Evolutionary conservation across 2,797 vertebrate species (phyloP).

Genomic region (Erpetoichthys calabaricus): DNA sequence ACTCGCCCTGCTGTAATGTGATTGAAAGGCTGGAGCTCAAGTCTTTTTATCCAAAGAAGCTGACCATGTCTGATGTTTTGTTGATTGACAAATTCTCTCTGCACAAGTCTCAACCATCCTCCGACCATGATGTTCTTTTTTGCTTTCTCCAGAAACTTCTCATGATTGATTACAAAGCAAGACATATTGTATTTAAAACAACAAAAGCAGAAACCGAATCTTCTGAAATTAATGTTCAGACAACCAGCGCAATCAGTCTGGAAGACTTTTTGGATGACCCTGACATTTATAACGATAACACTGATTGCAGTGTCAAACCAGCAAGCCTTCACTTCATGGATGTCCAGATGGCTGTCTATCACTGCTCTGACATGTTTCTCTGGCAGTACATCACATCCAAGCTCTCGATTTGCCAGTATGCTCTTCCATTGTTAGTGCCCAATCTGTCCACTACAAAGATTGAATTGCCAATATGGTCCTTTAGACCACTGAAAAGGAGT

Average conservation of each 20-base stretch:
- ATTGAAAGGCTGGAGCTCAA: conserved; percentile 18
- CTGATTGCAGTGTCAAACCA: fast-evolving
- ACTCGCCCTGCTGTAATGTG: fast-evolving
- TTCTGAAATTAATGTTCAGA: too few species aligned
- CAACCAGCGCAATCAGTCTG: too few species aligned
- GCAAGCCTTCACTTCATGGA: conserved; percentile 35
- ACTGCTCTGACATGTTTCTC: conserved; percentile 36
- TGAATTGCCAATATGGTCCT: conserved; percentile 31
- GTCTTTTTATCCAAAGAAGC: conserved; percentile 8
- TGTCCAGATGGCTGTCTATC: conserved; percentile 36
- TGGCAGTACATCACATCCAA: conserved; percentile 31
- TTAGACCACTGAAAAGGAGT: conserved; percentile 9
- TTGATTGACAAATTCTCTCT: conserved; percentile 12
- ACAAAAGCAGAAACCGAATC: too few species aligned
- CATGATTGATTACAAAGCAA: conserved; percentile 36
- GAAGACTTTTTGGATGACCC: too few species aligned
- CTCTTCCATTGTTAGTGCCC: conserved; percentile 37
- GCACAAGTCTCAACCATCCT: neutral
- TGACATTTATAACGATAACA: too few species aligned
- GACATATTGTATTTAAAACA: conserved; percentile 19
- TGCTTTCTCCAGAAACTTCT: conserved; percentile 37
- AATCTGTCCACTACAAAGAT: too few species aligned
- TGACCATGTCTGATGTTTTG: conserved; percentile 22
- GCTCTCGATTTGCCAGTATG: conserved; percentile 36
- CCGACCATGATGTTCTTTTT: conserved; percentile 15